phyloP scores from a whole-genome alignment of 2,113 vertebrate species.

The Hyperoodon ampullatus region DNA sequence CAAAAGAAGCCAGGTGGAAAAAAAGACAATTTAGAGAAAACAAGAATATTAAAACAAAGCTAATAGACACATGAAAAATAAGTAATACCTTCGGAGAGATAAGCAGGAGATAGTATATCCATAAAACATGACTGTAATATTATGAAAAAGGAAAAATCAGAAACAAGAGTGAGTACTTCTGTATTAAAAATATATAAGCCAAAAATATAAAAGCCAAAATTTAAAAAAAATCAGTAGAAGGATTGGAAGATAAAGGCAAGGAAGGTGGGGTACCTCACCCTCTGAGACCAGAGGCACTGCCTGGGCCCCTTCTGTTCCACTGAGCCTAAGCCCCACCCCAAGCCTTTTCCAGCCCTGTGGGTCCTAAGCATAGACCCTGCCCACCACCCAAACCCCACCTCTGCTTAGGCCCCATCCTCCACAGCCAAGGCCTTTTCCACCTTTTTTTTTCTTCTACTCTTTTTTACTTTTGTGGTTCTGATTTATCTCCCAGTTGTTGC shows the following conservation, averaged over 20 bases:
- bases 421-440: too few species aligned
- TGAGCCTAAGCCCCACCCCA: too few species aligned
- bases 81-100: background rate
- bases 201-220: background rate
- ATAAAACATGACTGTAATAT: background rate
- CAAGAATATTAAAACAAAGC: conserved; percentile 19
- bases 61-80: background rate
- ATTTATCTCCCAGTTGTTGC: too few species aligned
- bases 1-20: background rate
- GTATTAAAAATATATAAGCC: conserved; percentile 25
- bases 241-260: background rate
- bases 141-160: background rate
- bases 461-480: too few species aligned
- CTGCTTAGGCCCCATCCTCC: too few species aligned
- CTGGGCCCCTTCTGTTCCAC: too few species aligned
- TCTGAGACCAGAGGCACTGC: too few species aligned
- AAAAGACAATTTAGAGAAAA: conserved; percentile 2
- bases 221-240: background rate
- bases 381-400: too few species aligned
- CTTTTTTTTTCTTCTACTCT: too few species aligned
- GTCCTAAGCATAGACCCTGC: too few species aligned
- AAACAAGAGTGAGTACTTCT: background rate
- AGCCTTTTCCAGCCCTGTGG: too few species aligned
- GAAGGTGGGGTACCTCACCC: background rate
- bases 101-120: background rate